phyloP scores from a whole-genome alignment of 2,797 vertebrate species.

The Fundulus diaphanus region DNA sequence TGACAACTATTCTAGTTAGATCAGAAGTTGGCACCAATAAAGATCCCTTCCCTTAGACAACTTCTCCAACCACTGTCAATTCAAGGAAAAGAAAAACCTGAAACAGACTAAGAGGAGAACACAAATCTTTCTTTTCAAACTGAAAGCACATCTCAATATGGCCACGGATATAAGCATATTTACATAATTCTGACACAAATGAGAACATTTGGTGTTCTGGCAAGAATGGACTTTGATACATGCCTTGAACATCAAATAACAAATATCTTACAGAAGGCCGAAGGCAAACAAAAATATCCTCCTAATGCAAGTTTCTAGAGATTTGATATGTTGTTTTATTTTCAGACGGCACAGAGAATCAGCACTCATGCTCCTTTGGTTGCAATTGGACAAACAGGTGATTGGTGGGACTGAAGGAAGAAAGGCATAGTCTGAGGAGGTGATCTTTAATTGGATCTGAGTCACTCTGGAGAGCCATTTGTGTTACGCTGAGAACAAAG shows the following conservation, averaged over 20 bases:
- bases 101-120: not conserved
- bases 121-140: slow-evolving; percentile 20
- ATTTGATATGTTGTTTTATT: not conserved
- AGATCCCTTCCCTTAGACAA: not conserved
- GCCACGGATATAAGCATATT: slow-evolving; percentile 47
- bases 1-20: not conserved
- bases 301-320: not conserved
- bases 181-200: slow-evolving; percentile 48
- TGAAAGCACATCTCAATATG: slow-evolving; percentile 19
- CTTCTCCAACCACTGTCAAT: slow-evolving; percentile 1
- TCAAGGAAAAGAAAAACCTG: not conserved
- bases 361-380: not conserved
- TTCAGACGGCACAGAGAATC: not conserved
- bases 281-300: not conserved
- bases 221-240: slow-evolving; percentile 1
- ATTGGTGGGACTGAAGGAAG: slow-evolving; percentile 24
- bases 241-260: slow-evolving; percentile 1
- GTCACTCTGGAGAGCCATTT: slow-evolving; percentile 46
- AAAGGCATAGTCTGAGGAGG: slow-evolving; percentile 15
- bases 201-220: slow-evolving; percentile 24
- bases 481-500: slow-evolving; percentile 49
- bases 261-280: slow-evolving; percentile 1
- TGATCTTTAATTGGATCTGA: slow-evolving; percentile 56
- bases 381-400: slow-evolving; percentile 31
- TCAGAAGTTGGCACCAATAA: not conserved